Evolutionary conservation across 1,140 invertebrate species (phyloP), one percentile per base, ranked within the genome.

Genomic region (Schlechtendalia chinensis): DNA sequence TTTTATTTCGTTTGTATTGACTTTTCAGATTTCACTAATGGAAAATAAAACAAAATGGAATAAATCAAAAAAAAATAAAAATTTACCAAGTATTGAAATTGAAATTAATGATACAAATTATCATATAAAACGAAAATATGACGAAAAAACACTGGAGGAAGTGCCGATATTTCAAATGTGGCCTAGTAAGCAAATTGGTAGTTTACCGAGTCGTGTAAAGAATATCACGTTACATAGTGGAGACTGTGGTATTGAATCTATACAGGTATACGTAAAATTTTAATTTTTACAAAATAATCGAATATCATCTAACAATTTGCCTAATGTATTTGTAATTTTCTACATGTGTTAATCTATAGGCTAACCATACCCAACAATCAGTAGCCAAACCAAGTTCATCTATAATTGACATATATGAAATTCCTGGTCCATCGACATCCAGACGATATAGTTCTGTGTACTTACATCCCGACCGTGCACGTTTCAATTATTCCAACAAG

Each of bases 401-500:
- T 5, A 72, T 22, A 29, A 29, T 72, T 32, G 69, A 72, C 1
- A 53, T 72, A 4, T 72, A 72, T n/a, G 69, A 72, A 12, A 10
- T 72, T 5, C 63, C 77, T 11, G 47, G 58, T 82, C 82, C 87
- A 79, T 50, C 89, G 84, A 84, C 84, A 84, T 27, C 86, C 8
- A 86, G 89, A 27, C 86, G 90, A 53, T 89, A 89, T 56, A 91
- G 89, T 82, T 87, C 86, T 81, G 85, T 87, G 5, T 84, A 91
- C 0, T 86, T 92, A 24, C 91, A 91, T 87, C 91, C 91, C 12
- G 90, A 91, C 82, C 90, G 91, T 85, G 91, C 91, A 24, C 86
- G 90, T 2, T 85, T 91, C 1, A 54, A 54, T 53, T 5, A 86
- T 89, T 5, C 88, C 88, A 81, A 16, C 85, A 88, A 17, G 87